Evolutionary conservation across 2,888 invertebrate species (phyloP), one percentile per base, ranked within the genome.

Genomic region (Eurois occulta): DNA sequence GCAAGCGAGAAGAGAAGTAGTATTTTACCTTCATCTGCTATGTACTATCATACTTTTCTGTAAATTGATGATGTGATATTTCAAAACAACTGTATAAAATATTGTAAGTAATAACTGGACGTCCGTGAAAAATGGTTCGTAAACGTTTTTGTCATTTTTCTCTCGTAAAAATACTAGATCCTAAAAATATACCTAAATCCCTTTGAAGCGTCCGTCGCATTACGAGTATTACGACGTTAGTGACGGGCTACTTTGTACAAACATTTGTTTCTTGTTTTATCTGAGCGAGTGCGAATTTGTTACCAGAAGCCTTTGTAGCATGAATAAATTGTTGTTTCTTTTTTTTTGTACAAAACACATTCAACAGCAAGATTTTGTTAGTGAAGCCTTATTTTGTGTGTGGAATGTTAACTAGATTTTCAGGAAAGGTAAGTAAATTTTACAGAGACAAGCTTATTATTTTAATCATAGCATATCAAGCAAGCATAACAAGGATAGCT

Each of bases 181-280:
- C 43, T 7, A n/a, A 81, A 65, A 66, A 55, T 46, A 32, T 18
- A 28, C 21, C 21, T 75, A 43, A 52, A 78, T 74, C 75, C 16
- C 28, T 73, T 81, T 79, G 60, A 67, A 67, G 24, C 24, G 41
- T 74, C 35, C 28, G 58, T 24, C 75, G 58, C 41, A 32, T 79
- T 67, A 79, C 58, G 74, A 32, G 58, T 35, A 32, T 79, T 67
- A 79, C 58, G 74, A 32, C 32, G 13, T 60, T 81, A 67, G 52
- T 43, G 75, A 35, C 21, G 18, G 41, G 32, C 43, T 66, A 58
- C 74, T 73, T 75, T 81, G 75, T 81, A 62, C 60, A 48, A 35
- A 21, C 58, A 60, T 75, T 75, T 78, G 75, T 81, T 72, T 75
- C 58, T 43, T 74, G 78, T 81, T 35, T 77, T 81, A 75, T 81